Base-by-base conservation (phyloP, 2,888 invertebrate species). In the Cephus pulcher region DNA sequence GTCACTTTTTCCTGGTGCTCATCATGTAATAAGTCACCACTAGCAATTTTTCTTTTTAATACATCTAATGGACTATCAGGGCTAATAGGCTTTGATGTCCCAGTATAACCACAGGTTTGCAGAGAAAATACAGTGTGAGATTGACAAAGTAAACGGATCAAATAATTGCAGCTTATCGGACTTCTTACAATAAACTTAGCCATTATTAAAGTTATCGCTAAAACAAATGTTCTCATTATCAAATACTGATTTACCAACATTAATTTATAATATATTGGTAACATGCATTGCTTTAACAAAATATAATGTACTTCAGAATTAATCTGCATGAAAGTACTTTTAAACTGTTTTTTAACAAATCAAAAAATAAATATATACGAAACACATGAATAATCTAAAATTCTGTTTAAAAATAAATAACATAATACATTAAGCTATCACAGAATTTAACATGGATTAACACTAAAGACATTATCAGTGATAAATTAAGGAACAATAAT, bases 1-100 rank as follows among this genome's bases (percentile, higher is more conserved):
- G 95, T 94, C 23, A 98, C 94, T 87, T 92, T 93, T 81, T 93
- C 92, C 89, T 98, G 98, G 87, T 96, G 94, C 33, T 93, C 91
- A 92, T 98, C 98, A 76, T 93, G 92, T 83, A 92, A 91, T 78
- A 96, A 88, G 86, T 93, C 93, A 11, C 95, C 95, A 75, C 92
- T 92, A 69, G 92, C 89, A 40, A 96, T 93, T 91, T 93, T 95
- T 75, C 93, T 89, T 35, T 93, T 91, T 82, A 96, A 93, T 56
- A 93, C 86, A 77, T 92, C 88, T 87, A 93, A 88, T n/a, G 95
- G 95, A 30, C 89, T 87, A n/a, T 76, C 69, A 4, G 68, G 34
- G 1, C 71, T 76, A 34, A 81, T 9, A 15, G 74, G 69, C 11
- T 15, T 77, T 75, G 34, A 77, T 35, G 79, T 75, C 12, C 79